Base-by-base conservation (phyloP, 2,113 vertebrate species). In the Burhinus oedicnemus region DNA sequence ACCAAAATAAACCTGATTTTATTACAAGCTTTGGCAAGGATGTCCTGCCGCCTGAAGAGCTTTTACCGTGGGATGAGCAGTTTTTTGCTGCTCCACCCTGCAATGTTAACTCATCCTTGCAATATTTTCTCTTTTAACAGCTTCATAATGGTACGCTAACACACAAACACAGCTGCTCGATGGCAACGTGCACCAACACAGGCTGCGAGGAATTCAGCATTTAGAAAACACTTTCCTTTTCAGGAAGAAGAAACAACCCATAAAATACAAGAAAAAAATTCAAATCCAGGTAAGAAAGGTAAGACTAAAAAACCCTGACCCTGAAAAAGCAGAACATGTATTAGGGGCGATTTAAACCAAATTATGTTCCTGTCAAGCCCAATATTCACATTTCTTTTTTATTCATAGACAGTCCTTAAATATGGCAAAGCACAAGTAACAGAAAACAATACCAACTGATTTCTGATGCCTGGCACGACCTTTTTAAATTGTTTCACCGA, bases 21-120 rank as follows among this genome's bases (percentile, higher is more conserved):
- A 81, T 91, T 88, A 79, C 82, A 93, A 83, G 80, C 85, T 96
- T 95, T 94, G 91, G 84, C 94, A 97, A 84, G 93, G 84, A 62
- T 34, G 6, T 52, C 88, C 60, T 79, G 81, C 84, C 1, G 17
- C 95, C 87, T 80, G 54, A 92, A 96, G 82, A 93, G 82, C 83
- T 95, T 40, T 95, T 94, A 66, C 29, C 54, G 75, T 1, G 16
- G 42, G 87, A 94, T 81, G 92, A 97, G 93, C 88, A 83, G 76
- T 54, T 90, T 70, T 78, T 69, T 40, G 52, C 64, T 78, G 83
- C 95, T 91, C 93, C 96, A 94, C 95, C 97, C 95, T 93, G 79
- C 42, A 78, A 32, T 2, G 55, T 82, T 74, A 96, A 89, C 74
- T 90, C 93, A 95, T 85, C 87, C 65, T 68, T 3, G 2, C 62